Evolutionary conservation across 1,140 invertebrate species (phyloP).

Genomic region (Formica exsecta): DNA sequence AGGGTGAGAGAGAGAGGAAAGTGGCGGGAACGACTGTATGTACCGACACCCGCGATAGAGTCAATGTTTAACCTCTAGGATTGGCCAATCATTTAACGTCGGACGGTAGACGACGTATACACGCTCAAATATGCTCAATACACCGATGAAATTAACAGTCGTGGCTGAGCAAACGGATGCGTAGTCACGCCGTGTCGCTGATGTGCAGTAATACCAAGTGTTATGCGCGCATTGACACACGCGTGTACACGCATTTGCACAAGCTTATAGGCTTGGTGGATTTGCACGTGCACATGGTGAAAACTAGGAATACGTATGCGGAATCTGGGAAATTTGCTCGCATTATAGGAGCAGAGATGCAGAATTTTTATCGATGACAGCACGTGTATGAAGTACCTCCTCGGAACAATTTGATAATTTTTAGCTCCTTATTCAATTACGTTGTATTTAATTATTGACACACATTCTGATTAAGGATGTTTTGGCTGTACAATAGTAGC

Average conservation of each 20-base stretch:
- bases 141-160: conserved; percentile 58
- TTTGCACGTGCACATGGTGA: conserved; percentile 22
- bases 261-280: conserved; percentile 30
- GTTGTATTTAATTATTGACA: background rate
- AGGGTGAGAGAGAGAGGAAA: background rate
- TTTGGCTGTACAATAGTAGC: too few species aligned
- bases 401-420: background rate
- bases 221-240: conserved; percentile 56
- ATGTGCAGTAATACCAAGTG: conserved; percentile 55
- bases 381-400: background rate
- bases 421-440: background rate
- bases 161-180: conserved; percentile 53
- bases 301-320: conserved; percentile 14
- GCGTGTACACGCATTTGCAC: conserved; percentile 41
- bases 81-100: conserved; percentile 64
- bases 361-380: background rate
- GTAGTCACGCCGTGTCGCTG: conserved; percentile 41
- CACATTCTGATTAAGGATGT: background rate
- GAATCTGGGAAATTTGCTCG: background rate
- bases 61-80: conserved; percentile 60
- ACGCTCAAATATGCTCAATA: conserved; percentile 62
- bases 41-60: conserved; percentile 36
- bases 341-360: background rate
- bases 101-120: conserved; percentile 37
- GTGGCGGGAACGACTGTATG: conserved; percentile 23